A percentile compares a stretch with the other conserved stretches of the same genome.
Evolutionary conservation across 2,113 vertebrate genomes (phyloP).

Genomic region (Phrynosoma platyrhinos): DNA sequence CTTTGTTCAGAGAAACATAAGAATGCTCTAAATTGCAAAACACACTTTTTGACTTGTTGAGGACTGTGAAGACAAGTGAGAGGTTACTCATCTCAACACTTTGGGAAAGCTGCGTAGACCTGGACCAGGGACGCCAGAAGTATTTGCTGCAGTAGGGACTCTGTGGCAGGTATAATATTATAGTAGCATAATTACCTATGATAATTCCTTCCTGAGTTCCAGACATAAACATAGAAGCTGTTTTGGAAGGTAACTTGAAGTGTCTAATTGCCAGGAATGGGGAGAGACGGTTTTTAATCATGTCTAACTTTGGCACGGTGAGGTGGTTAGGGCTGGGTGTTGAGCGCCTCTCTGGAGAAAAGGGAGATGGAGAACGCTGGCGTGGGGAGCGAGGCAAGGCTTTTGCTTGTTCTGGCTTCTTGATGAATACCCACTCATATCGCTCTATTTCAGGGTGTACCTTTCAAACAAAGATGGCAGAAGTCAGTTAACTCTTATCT

Average conservation of each 20-base stretch:
- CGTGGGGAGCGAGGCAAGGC: conserved; percentile 47
- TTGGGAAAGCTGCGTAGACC: neutral
- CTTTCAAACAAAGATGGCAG: conserved; percentile 64
- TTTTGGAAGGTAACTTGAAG: conserved; percentile 78
- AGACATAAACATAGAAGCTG: conserved; percentile 83
- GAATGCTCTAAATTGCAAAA: too few species aligned
- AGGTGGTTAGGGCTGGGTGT: conserved; percentile 68
- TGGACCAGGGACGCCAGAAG: neutral
- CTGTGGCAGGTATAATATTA: neutral
- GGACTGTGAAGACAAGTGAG: neutral
- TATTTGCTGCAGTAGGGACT: neutral
- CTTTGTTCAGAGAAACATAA: too few species aligned
- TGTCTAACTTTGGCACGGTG: conserved; percentile 58
- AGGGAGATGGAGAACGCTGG: conserved; percentile 50
- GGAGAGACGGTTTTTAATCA: conserved; percentile 60
- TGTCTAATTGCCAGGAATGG: conserved; percentile 75
- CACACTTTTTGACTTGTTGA: neutral
- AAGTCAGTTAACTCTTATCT: neutral
- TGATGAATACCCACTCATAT: conserved; percentile 84
- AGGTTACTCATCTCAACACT: neutral
- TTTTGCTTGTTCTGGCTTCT: conserved; percentile 79
- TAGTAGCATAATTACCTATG: conserved; percentile 75
- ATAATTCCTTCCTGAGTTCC: conserved; percentile 77
- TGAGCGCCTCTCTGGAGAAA: accelerated
- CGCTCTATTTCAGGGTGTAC: conserved; percentile 83